Base-by-base conservation (phyloP, 2,888 invertebrate genomes). In the Glaucopsyche alexis region DNA sequence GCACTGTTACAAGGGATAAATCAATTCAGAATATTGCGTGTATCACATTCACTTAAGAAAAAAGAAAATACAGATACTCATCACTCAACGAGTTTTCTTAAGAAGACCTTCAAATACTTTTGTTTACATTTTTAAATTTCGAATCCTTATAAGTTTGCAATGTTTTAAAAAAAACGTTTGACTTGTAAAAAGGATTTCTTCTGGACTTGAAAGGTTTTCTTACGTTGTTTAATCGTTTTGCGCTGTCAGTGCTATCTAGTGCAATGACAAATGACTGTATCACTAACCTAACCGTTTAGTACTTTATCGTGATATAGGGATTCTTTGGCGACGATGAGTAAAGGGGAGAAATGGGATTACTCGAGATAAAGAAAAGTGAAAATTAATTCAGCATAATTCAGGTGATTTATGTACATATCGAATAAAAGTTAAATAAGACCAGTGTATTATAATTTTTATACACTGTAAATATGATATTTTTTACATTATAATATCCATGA, bases 31-130 rank as follows among this genome's bases (percentile, higher is more conserved):
- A 69, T 49, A 69, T 69, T 69, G 69, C 77, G 82, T 85, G 85
- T 86, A 88, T 87, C 87, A 81, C 81, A 88, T 88, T 83, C 87
- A 84, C 80, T 80, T 78, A 77, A 79, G 74, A 83, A 83, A 83
- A 81, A 81, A 77, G 78, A 79, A 78, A 81, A 80, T 78, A 79
- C 76, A 38, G 29, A 70, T 7, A 66, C 73, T 60, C 60, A 60
- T 60, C 13, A 60, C 60, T 60, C 60, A 29, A 60, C 29, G 19
- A 55, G 55, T 60, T 60, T 60, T 38, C 29, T 13, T 13, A 2
- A 73, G 71, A 74, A 52, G 38, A n/a, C 13, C n/a, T 77, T 52
- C 19, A 29, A 52, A 71, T 42, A 49, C 66, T 49, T 40, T 72
- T 66, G 60, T 66, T 66, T 70, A 29, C 45, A 73, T 52, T 49